Evolutionary conservation across 2,888 invertebrate species (phyloP), one percentile per base, ranked within the genome.

Genomic region (Tetropium fuscum): DNA sequence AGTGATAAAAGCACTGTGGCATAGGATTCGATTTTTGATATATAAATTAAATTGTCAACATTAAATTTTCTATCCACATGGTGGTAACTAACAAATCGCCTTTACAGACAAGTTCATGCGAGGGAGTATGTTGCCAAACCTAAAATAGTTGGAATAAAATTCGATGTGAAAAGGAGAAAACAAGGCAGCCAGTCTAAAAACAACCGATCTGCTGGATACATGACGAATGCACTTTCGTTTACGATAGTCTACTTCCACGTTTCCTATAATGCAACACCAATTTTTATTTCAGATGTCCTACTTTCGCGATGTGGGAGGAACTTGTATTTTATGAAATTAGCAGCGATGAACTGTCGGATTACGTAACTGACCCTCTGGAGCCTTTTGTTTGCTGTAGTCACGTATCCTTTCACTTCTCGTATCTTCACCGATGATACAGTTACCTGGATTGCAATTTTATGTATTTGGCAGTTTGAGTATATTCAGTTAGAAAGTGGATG

Each of bases 251-350:
- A 40, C 63, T 63, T 63, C 63, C 59, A 47, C 53, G 56, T 63
- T 56, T 43, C 48, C 48, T 53, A n/a, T n/a, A 51, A 51, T 56
- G 58, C 53, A 58, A 45, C 32, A 20, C 34, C 18, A 44, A 48
- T 59, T 58, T 58, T 58, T 59, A 38, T 27, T 2, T 18, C 25
- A 4, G 25, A 13, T 41, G 59, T 40, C 53, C 53, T 44, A 63
- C 63, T 63, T 63, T 63, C 63, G 51, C 43, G 36, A 38, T 57
- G 63, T 63, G 54, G 63, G 63, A 63, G 63, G 63, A 59, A 49
- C 55, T 59, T 44, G 43, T 36, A 53, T 53, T 64, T 60, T 55
- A 49, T 43, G 49, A 57, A 57, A 57, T 49, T 56, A 53, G 49
- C 56, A 36, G 53, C 53, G 61, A 64, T 61, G 64, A 64, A 53